These are phyloP conservation scores for Lepas anatifera DNA, from an alignment of 2,888 invertebrate species.

Conservation along the genomic window DNA sequence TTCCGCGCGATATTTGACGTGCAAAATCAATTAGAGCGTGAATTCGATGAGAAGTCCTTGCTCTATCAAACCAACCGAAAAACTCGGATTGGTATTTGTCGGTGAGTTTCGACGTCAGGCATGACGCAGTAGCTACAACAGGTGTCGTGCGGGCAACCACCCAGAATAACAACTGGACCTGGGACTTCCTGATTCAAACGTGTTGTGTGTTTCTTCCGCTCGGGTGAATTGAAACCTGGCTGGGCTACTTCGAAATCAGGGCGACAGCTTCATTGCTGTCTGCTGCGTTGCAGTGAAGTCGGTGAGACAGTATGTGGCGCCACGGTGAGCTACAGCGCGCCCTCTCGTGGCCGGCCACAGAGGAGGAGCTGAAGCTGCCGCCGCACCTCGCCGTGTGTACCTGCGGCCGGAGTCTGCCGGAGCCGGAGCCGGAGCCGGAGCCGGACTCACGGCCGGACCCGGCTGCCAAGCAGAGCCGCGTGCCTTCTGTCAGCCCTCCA, in stretches of 20 bases:
- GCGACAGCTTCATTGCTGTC: neutral
- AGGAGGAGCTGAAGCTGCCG: neutral
- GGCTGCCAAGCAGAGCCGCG: neutral
- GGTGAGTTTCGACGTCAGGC: too few species aligned
- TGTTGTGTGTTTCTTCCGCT: too few species aligned
- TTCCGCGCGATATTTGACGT: too few species aligned
- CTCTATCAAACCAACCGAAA: too few species aligned
- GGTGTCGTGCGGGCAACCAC: too few species aligned
- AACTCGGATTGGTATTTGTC: too few species aligned
- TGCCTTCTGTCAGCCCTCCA: neutral
- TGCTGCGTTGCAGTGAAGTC: neutral
- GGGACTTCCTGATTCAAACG: too few species aligned
- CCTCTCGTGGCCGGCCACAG: neutral
- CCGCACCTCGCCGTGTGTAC: neutral
- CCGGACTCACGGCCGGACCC: neutral
- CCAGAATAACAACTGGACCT: too few species aligned
- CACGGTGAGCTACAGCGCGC: neutral
- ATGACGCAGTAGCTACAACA: too few species aligned
- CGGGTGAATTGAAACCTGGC: too few species aligned
- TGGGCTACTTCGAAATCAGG: neutral
- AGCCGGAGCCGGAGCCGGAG: neutral
- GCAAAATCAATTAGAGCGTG: too few species aligned
- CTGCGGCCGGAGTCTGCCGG: neutral
- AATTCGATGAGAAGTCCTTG: too few species aligned
- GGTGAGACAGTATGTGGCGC: neutral